A percentile compares a stretch with the other conserved stretches of the same genome.
phyloP scores from a whole-genome alignment of 92 coral and sea anemone species.

The Palythoa grandis region DNA sequence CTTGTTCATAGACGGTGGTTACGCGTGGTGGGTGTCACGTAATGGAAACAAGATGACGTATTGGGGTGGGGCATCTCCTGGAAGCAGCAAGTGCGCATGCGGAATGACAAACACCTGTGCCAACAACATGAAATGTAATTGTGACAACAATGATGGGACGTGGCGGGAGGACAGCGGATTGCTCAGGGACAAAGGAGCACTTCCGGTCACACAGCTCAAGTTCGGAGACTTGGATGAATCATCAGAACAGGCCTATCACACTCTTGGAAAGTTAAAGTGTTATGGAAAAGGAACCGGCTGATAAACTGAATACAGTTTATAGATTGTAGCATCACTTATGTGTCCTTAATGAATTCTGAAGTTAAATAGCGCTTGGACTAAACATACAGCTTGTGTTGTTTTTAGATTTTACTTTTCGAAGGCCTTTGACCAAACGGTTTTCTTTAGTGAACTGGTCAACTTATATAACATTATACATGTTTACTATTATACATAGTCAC shows the following conservation, averaged over 20 bases:
- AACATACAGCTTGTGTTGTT: too few relatives aligned
- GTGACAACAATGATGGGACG: constrained; percentile 39
- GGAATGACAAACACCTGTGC: constrained; percentile 29
- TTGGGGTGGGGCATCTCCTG: constrained; percentile 68
- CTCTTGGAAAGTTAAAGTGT: constrained; percentile 58
- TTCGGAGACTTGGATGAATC: constrained; percentile 28
- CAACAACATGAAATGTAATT: constrained; percentile 39
- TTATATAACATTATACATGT: too few relatives aligned
- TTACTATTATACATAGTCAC: too few relatives aligned
- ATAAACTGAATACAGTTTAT: too few relatives aligned
- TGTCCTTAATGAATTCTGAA: too few relatives aligned
- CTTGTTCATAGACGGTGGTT: neutral
- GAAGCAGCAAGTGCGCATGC: constrained; percentile 33
- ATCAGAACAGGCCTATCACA: constrained; percentile 42
- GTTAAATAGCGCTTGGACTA: too few relatives aligned
- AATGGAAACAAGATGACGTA: constrained; percentile 54
- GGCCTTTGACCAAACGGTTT: too few relatives aligned
- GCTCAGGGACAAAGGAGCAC: constrained; percentile 47
- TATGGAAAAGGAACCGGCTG: constrained; percentile 15
- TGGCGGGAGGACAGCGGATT: constrained; percentile 57
- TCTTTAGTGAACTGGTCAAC: too few relatives aligned
- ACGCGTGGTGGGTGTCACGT: constrained; percentile 71
- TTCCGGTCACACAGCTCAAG: constrained; percentile 51
- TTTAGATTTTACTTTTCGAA: too few relatives aligned
- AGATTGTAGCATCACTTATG: too few relatives aligned